Evolutionary conservation across 2,888 invertebrate genomes (phyloP), one percentile per base, ranked within the genome.

Genomic region (Trissolcus brochymenae): DNA sequence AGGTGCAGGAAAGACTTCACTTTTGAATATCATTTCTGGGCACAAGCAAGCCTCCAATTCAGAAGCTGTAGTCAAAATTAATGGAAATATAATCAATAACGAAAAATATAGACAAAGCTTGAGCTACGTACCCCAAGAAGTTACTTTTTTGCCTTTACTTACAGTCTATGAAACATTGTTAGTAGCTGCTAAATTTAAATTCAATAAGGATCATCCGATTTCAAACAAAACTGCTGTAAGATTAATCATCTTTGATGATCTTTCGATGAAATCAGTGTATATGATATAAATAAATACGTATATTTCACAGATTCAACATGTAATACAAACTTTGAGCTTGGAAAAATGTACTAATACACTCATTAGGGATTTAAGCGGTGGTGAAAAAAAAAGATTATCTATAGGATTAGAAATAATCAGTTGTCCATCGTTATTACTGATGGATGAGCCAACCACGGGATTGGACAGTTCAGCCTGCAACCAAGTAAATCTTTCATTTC

Each of bases 1-100:
- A 0, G 94, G 94, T 0, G 94, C 94, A 0, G 94, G 96, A 9
- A 96, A 96, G 85, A 93, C 95, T 0, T 93, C 95, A 0, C 90
- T 96, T 2, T 91, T 96, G 80, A 94, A 94, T 85, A 93, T 95
- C 75, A 88, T 96, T 55, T 93, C 94, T 0, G 94, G 94, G 46
- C 92, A 93, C 87, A 93, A 61, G 41, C 66, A 65, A 17, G 13
- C 50, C 6, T 67, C 77, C 1, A 77, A 77, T 55, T 25, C 62
- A 0, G 72, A 73, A 41, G 97, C 97, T 0, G 91, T 90, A 19
- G 91, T 96, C 54, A 90, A 90, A 21, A 90, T 96, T 2, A 96
- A 96, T 86, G 94, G 94, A 2, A 90, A 91, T 19, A 84, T 91
- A 55, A 90, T 93, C 29, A 91, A 94, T 76, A 90, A 93, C 73